phyloP scores from a whole-genome alignment of 2,888 invertebrate genomes.

The Tachystola acroxantha region DNA sequence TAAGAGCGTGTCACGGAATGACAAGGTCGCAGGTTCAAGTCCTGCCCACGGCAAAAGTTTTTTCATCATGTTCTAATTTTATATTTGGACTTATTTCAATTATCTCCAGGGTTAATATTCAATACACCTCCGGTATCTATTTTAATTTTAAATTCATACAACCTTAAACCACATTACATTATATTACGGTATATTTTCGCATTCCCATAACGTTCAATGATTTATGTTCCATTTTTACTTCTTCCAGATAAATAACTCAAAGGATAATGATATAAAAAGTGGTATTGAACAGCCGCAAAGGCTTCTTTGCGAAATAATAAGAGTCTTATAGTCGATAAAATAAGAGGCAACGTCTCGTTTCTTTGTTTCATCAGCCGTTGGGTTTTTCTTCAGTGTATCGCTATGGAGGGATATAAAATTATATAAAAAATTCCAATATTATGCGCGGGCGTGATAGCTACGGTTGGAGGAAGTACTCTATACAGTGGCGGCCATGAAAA shows the following conservation, averaged over 20 bases:
- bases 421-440: conserved; percentile 33
- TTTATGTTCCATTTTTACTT: neutral
- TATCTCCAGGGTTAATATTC: no score
- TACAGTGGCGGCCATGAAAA: conserved; percentile 13
- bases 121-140: no score
- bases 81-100: no score
- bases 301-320: neutral
- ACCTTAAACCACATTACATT: no score
- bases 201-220: no score
- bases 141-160: no score
- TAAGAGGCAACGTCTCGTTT: neutral
- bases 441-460: conserved; percentile 28
- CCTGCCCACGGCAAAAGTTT: no score
- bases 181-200: no score
- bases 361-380: conserved; percentile 1
- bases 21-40: no score
- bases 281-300: neutral
- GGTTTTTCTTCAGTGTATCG: conserved; percentile 1
- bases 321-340: neutral
- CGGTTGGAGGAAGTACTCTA: conserved; percentile 10
- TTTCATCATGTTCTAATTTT: no score
- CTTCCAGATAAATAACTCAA: neutral
- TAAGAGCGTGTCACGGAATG: no score
- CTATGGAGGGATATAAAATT: conserved; percentile 17
- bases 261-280: neutral